Conservation (phyloP, 1,140 invertebrate genomes). For the Callitettix versicolor region DNA sequence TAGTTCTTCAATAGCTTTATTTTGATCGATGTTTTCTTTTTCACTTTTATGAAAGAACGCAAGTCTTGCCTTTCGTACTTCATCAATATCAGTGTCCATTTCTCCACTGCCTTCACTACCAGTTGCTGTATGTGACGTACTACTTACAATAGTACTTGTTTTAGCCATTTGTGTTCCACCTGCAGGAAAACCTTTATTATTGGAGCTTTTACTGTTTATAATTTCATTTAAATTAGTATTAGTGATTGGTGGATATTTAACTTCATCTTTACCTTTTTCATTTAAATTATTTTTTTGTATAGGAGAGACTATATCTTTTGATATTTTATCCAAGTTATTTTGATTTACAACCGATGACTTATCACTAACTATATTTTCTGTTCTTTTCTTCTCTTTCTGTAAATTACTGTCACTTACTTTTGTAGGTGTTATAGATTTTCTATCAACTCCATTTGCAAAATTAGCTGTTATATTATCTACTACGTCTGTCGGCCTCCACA, state of each 20-base stretch:
- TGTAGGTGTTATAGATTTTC: not conserved
- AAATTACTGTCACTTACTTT: not conserved
- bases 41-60: slow-evolving; percentile 29
- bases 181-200: not conserved
- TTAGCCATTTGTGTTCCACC: too few relatives aligned
- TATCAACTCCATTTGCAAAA: not conserved
- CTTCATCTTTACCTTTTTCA: not conserved
- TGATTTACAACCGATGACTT: too few relatives aligned
- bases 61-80: slow-evolving; percentile 31
- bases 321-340: too few relatives aligned
- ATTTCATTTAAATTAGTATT: not conserved
- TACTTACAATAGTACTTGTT: too few relatives aligned
- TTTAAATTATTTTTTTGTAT: not conserved
- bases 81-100: slow-evolving; percentile 25
- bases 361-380: too few relatives aligned
- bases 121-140: not conserved
- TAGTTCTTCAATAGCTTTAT: slow-evolving; percentile 13
- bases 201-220: not conserved
- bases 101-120: not conserved
- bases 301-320: too few relatives aligned
- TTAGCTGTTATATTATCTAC: not conserved
- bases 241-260: not conserved
- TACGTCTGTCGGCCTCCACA: slow-evolving; percentile 21
- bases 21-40: slow-evolving; percentile 9
- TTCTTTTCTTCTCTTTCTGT: not conserved